Conservation (phyloP, 2,113 vertebrate genomes). For the Scophthalmus maximus region DNA sequence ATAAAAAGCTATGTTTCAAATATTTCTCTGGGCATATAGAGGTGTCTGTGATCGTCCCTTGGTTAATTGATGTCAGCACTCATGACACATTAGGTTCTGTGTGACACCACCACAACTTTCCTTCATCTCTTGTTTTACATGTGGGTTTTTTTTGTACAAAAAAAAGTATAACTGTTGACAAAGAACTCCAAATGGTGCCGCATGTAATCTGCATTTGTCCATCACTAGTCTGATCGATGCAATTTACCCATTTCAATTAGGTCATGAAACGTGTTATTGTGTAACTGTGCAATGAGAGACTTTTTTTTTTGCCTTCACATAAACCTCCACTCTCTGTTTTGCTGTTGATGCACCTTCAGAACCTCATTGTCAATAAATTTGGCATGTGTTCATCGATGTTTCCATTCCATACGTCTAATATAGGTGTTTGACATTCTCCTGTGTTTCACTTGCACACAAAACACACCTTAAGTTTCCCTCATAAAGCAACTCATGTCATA, state of each 20-base stretch:
- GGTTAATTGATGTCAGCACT: constrained; percentile 74
- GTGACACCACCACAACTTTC: constrained; percentile 30
- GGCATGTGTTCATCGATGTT: constrained; percentile 60
- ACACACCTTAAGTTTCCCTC: constrained; percentile 25
- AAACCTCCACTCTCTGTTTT: constrained; percentile 55
- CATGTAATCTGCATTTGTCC: constrained; percentile 72
- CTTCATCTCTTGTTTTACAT: constrained; percentile 59
- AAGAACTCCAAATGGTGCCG: constrained; percentile 63
- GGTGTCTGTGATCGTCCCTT: constrained; percentile 78
- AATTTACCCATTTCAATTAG: constrained; percentile 53
- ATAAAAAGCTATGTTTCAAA: constrained; percentile 79
- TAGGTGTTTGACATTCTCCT: constrained; percentile 58
- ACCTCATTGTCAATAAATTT: constrained; percentile 44
- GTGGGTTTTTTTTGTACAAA: constrained; percentile 72
- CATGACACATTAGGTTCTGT: constrained; percentile 64
- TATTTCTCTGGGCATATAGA: constrained; percentile 79
- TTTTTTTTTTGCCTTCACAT: constrained; percentile 60
- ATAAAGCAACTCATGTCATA: constrained; percentile 29
- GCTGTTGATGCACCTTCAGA: constrained; percentile 52
- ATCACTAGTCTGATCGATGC: constrained; percentile 47
- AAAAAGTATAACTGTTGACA: constrained; percentile 54
- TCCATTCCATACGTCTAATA: constrained; percentile 49
- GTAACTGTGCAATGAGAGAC: constrained; percentile 51
- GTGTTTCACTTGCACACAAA: constrained; percentile 57
- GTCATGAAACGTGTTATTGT: constrained; percentile 56